phyloP scores from a whole-genome alignment of 1,140 invertebrate species.

The Agrilus planipennis region DNA sequence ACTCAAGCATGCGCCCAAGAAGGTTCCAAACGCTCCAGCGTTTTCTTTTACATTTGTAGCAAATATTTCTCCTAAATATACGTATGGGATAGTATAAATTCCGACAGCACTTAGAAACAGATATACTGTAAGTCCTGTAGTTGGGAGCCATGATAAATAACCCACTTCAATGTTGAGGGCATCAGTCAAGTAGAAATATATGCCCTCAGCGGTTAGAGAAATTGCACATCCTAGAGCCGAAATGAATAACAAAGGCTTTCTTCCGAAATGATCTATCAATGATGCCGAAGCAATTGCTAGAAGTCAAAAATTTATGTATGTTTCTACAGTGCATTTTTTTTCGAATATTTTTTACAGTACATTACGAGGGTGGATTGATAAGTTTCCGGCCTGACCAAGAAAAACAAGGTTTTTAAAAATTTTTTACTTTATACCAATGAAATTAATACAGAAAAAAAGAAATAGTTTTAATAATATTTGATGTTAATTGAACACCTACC shows the following conservation, averaged over 20 bases:
- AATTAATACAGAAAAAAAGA: too few species aligned
- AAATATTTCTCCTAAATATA: slow-evolving; percentile 3
- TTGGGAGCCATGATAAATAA: slow-evolving; percentile 38
- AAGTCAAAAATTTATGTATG: too few species aligned
- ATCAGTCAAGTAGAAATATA: slow-evolving; percentile 48
- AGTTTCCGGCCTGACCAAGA: too few species aligned
- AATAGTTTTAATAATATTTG: too few species aligned
- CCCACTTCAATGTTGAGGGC: slow-evolving; percentile 22
- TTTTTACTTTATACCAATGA: too few species aligned
- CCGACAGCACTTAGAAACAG: slow-evolving; percentile 1
- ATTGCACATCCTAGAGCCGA: slow-evolving; percentile 43
- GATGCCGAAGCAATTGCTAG: slow-evolving; percentile 45
- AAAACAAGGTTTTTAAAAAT: too few species aligned
- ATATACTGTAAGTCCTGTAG: neutral
- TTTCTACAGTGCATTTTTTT: too few species aligned
- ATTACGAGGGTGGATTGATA: too few species aligned
- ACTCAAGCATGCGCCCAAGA: neutral
- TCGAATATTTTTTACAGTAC: too few species aligned
- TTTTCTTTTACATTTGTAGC: slow-evolving; percentile 1
- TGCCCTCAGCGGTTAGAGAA: slow-evolving; percentile 39
- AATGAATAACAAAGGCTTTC: slow-evolving; percentile 49
- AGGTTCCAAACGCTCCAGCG: neutral
- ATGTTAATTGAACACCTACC: too few species aligned
- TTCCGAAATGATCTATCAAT: slow-evolving; percentile 57
- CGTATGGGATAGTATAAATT: neutral